Base-by-base conservation (phyloP, 1,140 invertebrate species). In the Pseudomyrmex cubaensis region DNA sequence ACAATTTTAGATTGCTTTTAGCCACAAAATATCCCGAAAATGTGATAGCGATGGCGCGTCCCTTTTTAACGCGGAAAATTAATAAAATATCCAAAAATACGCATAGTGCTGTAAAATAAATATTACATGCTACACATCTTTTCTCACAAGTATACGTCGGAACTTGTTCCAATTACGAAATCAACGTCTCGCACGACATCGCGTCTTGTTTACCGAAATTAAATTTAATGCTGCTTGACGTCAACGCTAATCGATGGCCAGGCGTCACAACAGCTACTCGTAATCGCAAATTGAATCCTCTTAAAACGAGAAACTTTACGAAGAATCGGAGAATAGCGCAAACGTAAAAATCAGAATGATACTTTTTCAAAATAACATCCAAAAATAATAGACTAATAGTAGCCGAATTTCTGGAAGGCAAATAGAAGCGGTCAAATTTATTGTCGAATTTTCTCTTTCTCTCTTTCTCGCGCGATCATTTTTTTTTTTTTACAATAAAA, bases 181-280 rank as follows among this genome's bases (percentile, higher is more conserved):
- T 80, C 54, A 44, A 12, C 12, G 12, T 15, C 44, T 25, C 22
- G 44, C 66, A 44, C 67, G 54, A 50, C 54, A 22, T 12, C 48
- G 20, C n/a, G 46, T 48, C 66, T 72, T 80, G 76, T 80, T 80
- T 80, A 80, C 66, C 66, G 4, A 72, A 80, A 80, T 80, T 80
- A 72, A 59, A 72, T 80, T 50, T 61, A 69, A 72, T 72, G 22
- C 54, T 80, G 22, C 54, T 80, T 80, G 76, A 80, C 76, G 76
- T 80, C 76, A 80, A 35, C 10, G 66, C 54, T 80, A 48, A 80
- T 80, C 54, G 46, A 80, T 35, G 54, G 75, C 50, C 20, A 20
- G 70, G 61, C 15, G 13, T n/a, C 20, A 17, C 35, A 59, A 15
- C 17, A 20, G 57, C n/a, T n/a, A 57, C 12, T n/a, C 35, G 25